Conservation (phyloP, 2,888 invertebrate genomes). For the Anoplius nigerrimus region DNA sequence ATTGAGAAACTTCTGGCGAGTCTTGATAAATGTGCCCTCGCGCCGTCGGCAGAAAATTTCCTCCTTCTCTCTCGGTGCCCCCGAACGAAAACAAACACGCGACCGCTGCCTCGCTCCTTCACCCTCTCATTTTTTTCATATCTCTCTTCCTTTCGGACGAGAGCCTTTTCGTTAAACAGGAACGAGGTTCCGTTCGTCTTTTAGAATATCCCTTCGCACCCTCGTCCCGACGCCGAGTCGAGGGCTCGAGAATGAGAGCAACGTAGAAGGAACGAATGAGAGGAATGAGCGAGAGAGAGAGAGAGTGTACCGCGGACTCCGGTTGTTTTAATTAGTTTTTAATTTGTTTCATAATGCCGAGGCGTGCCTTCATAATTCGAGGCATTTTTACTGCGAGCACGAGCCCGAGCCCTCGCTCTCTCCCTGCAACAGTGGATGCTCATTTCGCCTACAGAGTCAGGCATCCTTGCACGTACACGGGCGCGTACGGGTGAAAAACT, state of each 20-base stretch:
- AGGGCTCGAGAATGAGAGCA: background rate
- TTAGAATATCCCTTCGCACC: background rate
- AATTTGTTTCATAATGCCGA: constrained; percentile 68
- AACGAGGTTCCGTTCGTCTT: background rate
- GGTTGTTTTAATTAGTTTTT: constrained; percentile 71
- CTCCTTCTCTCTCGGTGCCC: background rate
- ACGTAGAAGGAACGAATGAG: background rate
- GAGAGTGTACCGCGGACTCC: constrained; percentile 19
- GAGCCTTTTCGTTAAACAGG: background rate
- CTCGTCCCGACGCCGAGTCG: background rate
- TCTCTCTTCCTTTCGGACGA: background rate
- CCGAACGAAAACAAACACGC: background rate
- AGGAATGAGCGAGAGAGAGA: background rate
- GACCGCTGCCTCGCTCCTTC: no score
- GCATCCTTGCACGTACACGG: background rate
- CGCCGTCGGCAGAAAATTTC: no score
- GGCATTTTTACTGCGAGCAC: constrained; percentile 57
- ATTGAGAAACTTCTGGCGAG: no score
- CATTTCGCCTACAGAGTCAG: constrained; percentile 11
- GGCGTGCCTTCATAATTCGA: constrained; percentile 65
- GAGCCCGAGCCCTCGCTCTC: constrained; percentile 30
- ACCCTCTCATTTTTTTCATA: no score
- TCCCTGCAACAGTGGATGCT: constrained; percentile 35
- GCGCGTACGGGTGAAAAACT: background rate
- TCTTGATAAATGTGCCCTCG: no score